phyloP scores from a whole-genome alignment of 2,113 vertebrate genomes.

The Rhynchomys soricoides region DNA sequence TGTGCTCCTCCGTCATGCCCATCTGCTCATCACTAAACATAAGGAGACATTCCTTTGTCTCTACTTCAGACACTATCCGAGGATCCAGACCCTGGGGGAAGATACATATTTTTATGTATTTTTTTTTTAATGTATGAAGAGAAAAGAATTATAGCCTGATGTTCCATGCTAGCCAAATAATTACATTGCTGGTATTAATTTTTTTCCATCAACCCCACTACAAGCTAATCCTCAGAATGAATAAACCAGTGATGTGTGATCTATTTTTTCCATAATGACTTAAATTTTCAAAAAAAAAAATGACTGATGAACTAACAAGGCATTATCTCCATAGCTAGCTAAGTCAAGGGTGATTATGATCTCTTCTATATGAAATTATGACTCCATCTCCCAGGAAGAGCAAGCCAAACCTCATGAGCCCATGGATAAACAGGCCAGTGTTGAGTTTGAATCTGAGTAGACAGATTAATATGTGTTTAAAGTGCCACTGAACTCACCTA shows the following conservation, averaged over 20 bases:
- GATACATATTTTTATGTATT: constrained; percentile 56
- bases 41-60: constrained; percentile 62
- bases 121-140: background rate
- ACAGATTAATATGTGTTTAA: background rate
- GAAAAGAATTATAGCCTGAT: constrained; percentile 59
- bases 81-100: background rate
- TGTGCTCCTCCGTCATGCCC: background rate
- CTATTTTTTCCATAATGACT: constrained; percentile 42
- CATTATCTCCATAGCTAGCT: background rate
- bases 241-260: constrained; percentile 24
- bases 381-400: background rate
- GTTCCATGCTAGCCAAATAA: constrained; percentile 54
- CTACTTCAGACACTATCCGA: constrained; percentile 38
- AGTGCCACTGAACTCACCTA: background rate
- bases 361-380: background rate
- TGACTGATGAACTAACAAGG: background rate
- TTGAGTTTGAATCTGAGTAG: background rate
- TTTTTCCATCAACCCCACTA: background rate
- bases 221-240: constrained; percentile 7
- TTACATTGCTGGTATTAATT: constrained; percentile 15
- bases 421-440: background rate
- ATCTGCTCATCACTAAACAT: background rate
- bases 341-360: background rate
- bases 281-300: background rate
- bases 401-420: background rate